Evolutionary conservation across 2,888 invertebrate genomes (phyloP), one percentile per base, ranked within the genome.

Genomic region (Drosophila birchii): DNA sequence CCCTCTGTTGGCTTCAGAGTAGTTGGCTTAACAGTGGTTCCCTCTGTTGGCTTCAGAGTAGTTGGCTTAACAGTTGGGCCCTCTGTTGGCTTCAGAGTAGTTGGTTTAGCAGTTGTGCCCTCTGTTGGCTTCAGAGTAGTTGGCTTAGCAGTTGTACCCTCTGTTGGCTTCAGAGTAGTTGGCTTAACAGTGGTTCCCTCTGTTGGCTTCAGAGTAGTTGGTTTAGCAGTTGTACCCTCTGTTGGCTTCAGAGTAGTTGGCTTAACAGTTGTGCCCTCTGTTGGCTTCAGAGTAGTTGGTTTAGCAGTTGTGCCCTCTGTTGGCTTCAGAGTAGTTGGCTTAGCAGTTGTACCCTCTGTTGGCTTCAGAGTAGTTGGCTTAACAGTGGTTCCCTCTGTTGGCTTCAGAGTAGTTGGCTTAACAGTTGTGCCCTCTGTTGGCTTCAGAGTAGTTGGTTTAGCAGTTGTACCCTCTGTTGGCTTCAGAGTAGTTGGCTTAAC

Each of bases 301-400:
- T 32, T 41, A 0, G 0, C 11, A 1, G 72, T 49, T 0, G 51
- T 45, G n/a, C 11, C 5, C 0, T 47, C 44, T 0, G 74, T 60
- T 16, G 74, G 34, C 26, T 34, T 45, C 1, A 41, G 12, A 3
- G 78, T 77, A 6, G 60, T 36, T 1, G 63, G 62, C 6, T 34
- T 47, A 7, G 8, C 7, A 29, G 29, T 29, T 7, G 74, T 60
- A 16, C 23, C 23, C 23, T 23, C 23, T 23, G 23, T 23, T 23
- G 74, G 34, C 26, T 26, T 45, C 1, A 41, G 16, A 3, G 78
- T 77, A 6, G 60, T 36, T 1, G 63, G 62, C 6, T 34, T 47
- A 23, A 5, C 23, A 23, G 23, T 23, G 3, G 23, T 23, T 23
- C 23, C 23, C 23, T 23, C 23, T 1, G n/a, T n/a, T n/a, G n/a